phyloP scores from a whole-genome alignment of 2,797 vertebrate genomes.

The Rhyacichthys aspro region DNA sequence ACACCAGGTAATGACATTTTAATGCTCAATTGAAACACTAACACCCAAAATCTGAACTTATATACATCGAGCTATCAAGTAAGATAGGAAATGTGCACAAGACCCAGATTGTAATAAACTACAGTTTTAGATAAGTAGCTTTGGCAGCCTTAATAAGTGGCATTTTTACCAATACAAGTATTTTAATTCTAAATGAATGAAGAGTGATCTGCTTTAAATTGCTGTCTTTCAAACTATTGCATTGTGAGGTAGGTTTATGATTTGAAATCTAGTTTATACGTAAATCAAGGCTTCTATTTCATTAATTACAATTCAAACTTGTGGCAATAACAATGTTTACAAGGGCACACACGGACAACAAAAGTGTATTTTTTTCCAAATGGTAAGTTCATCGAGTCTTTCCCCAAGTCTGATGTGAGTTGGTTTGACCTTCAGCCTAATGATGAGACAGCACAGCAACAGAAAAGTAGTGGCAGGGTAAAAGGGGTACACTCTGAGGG shows the following conservation, averaged over 20 bases:
- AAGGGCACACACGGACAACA: background rate
- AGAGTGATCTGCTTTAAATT: too few relatives aligned
- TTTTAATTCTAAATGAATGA: background rate
- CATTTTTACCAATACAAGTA: background rate
- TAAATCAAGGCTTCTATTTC: too few relatives aligned
- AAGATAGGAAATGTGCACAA: background rate
- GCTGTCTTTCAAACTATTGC: too few relatives aligned
- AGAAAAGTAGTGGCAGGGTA: constrained; percentile 67
- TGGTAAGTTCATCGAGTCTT: constrained; percentile 7
- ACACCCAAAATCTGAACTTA: too few relatives aligned
- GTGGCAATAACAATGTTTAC: background rate
- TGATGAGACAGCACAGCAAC: constrained; percentile 71
- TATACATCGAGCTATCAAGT: too few relatives aligned
- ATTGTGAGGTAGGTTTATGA: too few relatives aligned
- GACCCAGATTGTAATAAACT: background rate
- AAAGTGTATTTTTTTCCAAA: constrained; percentile 15
- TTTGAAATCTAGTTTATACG: too few relatives aligned
- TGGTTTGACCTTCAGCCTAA: constrained; percentile 74
- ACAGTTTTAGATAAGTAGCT: background rate
- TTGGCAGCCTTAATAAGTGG: background rate
- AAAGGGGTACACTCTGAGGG: constrained; percentile 35
- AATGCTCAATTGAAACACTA: too few relatives aligned
- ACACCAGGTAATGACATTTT: background rate
- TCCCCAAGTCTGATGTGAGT: constrained; percentile 72
- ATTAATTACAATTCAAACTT: too few relatives aligned